Conservation (phyloP, 2,113 vertebrate genomes). For the Stomatorhinus ivindoensis region DNA sequence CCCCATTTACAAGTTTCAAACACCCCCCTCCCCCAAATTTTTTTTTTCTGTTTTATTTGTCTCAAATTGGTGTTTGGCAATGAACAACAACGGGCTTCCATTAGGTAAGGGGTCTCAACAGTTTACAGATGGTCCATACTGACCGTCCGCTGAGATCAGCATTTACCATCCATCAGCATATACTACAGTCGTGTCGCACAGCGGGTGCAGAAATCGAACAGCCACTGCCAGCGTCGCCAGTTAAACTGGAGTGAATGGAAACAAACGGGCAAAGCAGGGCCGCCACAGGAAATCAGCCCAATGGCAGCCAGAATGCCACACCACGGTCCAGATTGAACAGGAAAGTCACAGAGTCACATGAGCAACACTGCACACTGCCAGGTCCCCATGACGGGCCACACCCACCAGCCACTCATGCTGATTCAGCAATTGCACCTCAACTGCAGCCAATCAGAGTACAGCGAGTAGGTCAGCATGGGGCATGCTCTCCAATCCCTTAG, state of each 20-base stretch:
- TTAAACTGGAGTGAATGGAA: neutral
- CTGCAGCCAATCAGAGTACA: neutral
- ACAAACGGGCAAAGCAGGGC: neutral
- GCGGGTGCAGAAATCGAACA: neutral
- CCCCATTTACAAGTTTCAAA: neutral
- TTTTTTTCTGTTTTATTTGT: neutral
- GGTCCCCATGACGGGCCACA: neutral
- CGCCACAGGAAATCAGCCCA: neutral
- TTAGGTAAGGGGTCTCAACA: neutral
- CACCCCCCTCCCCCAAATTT: neutral
- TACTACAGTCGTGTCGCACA: neutral
- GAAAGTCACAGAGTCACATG: neutral
- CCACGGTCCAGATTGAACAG: neutral
- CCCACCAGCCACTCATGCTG: neutral
- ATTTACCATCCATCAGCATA: neutral
- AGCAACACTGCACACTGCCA: neutral
- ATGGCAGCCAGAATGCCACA: neutral
- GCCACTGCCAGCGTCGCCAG: neutral
- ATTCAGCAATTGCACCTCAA: neutral
- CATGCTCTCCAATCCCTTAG: neutral
- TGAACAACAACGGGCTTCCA: neutral
- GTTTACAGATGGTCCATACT: slow-evolving; percentile 12
- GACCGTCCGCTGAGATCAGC: neutral
- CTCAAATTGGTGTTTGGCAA: neutral
- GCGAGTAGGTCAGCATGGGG: neutral